These are phyloP conservation scores for Falco novaeseelandiae DNA, from an alignment of 2,797 vertebrate genomes.

Conservation along the genomic window DNA sequence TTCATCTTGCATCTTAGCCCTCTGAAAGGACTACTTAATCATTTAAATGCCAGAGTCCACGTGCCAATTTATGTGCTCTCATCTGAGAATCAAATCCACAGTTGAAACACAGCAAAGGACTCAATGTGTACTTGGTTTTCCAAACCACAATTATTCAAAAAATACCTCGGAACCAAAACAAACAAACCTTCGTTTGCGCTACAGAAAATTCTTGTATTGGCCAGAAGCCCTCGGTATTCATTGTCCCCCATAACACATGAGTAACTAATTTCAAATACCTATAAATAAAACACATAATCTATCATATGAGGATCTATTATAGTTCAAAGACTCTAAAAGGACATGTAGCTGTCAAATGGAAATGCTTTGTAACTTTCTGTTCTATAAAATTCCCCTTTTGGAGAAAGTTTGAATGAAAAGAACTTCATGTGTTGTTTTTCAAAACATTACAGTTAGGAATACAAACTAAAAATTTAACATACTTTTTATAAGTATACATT, in stretches of 20 bases:
- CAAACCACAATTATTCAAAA: constrained; percentile 30
- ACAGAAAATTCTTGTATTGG: not conserved
- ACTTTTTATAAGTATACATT: not conserved
- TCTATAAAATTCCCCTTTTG: not conserved
- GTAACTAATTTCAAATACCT: constrained; percentile 17
- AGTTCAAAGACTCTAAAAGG: not conserved
- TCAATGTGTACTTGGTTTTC: not conserved
- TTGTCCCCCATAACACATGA: not conserved
- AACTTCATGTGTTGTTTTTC: not conserved
- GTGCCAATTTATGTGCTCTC: not conserved
- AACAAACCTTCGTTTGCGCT: not conserved
- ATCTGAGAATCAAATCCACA: not conserved
- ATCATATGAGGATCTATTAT: not conserved
- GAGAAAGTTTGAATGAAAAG: not conserved
- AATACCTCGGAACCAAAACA: not conserved
- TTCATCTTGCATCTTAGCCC: not conserved
- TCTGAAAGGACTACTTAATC: not conserved
- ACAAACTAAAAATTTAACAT: not conserved
- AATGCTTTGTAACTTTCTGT: not conserved
- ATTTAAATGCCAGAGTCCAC: not conserved
- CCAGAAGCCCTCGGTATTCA: not conserved
- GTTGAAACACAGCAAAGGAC: not conserved
- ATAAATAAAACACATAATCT: not conserved
- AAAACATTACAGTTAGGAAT: not conserved
- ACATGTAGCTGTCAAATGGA: not conserved